These are phyloP conservation scores for Scaptomyza hsui DNA, from an alignment of 1,140 invertebrate genomes.

Conservation along the genomic window DNA sequence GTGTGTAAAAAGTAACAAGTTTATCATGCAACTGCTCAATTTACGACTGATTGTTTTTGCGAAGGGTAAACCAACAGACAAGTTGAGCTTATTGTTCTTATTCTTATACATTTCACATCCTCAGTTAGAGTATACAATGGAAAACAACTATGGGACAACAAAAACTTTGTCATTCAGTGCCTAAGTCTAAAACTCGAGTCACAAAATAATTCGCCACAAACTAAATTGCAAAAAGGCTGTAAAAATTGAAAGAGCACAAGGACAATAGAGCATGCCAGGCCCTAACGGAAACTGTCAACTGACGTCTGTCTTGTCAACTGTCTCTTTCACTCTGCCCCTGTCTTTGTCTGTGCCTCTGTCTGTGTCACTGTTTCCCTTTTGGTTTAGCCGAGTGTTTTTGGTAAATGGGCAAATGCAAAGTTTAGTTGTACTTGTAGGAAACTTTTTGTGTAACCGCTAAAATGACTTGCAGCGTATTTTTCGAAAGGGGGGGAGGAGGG, in stretches of 20 bases:
- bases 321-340: neutral
- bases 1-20: neutral
- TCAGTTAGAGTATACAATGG: neutral
- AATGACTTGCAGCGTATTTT: slow-evolving; percentile 72
- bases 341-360: neutral
- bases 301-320: slow-evolving; percentile 16
- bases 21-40: neutral
- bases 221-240: slow-evolving; percentile 27
- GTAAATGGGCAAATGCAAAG: slow-evolving; percentile 64
- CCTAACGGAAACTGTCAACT: slow-evolving; percentile 45
- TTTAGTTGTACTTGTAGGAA: slow-evolving; percentile 43
- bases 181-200: slow-evolving; percentile 9
- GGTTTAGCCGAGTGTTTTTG: slow-evolving; percentile 37
- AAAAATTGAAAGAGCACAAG: neutral
- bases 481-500: neutral
- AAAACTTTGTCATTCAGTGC: slow-evolving; percentile 36
- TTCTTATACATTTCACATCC: neutral
- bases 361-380: neutral
- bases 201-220: slow-evolving; percentile 52
- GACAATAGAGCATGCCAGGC: slow-evolving; percentile 6
- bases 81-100: neutral
- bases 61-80: too few relatives aligned
- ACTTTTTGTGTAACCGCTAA: slow-evolving; percentile 69
- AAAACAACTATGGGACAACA: slow-evolving; percentile 26
- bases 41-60: neutral